Evolutionary conservation across 2,113 vertebrate species (phyloP).

Genomic region (Hystrix cristata): DNA sequence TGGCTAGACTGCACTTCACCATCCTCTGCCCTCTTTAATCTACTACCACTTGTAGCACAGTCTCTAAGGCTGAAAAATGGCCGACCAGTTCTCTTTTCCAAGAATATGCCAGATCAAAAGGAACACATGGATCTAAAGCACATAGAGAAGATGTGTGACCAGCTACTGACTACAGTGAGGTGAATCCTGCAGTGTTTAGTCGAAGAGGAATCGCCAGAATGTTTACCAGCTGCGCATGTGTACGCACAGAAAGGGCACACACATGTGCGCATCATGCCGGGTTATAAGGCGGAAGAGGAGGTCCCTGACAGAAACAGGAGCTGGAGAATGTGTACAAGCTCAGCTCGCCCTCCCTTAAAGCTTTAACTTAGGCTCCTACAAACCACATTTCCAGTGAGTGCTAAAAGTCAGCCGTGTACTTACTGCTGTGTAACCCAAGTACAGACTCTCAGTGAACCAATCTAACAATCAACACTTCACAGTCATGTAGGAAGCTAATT

Average conservation of each 20-base stretch:
- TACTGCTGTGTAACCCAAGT: neutral
- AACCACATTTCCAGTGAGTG: neutral
- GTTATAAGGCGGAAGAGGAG: neutral
- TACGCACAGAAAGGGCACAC: neutral
- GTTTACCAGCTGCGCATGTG: neutral
- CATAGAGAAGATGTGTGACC: neutral
- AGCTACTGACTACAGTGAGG: neutral
- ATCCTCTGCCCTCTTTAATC: neutral
- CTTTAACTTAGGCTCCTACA: neutral
- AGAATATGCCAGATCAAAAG: neutral
- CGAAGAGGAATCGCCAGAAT: neutral
- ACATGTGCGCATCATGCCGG: accelerated
- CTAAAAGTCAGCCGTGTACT: conserved; percentile 51
- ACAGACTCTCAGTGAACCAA: neutral
- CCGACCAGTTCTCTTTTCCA: conserved; percentile 21
- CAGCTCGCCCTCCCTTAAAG: neutral
- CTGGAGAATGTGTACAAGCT: neutral
- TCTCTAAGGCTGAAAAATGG: neutral
- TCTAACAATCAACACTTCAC: neutral
- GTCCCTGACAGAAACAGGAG: neutral
- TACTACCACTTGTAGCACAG: neutral
- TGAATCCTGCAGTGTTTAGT: neutral
- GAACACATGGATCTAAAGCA: conserved; percentile 8
- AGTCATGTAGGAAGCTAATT: neutral
- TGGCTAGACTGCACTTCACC: neutral